Base-by-base conservation (phyloP, 2,113 vertebrate species). In the Tragelaphus strepsiceros region DNA sequence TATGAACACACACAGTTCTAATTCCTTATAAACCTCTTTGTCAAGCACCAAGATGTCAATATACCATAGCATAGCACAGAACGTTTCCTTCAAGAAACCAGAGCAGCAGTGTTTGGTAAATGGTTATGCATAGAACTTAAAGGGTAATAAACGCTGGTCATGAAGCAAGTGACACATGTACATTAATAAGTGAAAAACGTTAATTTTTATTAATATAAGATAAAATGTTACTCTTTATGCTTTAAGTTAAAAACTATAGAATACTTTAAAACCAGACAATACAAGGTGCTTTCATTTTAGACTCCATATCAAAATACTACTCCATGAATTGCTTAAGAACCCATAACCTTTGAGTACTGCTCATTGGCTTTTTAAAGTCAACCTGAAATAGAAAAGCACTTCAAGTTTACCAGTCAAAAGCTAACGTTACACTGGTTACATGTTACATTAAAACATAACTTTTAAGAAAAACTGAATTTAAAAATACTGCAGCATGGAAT, bases 1-100 rank as follows among this genome's bases (percentile, higher is more conserved):
- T 97, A 39, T 46, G 49, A 96, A 97, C 82, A 84, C 26, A 98
- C 93, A 96, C 46, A 96, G 82, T 62, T 95, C 85, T 96, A 94
- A 97, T 81, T 98, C 96, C 96, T 98, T 96, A 98, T 97, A 96
- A 98, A 92, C 96, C 90, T 96, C 71, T 92, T 21, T 83, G 67
- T 95, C 90, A 96, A 98, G 98, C 98, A 98, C 98, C 92, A 95
- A 93, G 39, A 77, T 98, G 96, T 93, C 88, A 96, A 98, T 62
- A 58, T 61, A 71, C 84, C 94, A 89, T 51, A 95, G 98, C 94
- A 91, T 89, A 83, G 87, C 51, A 77, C 62, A 94, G 46, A 56
- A 58, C 46, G 64, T 95, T 92, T 92, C 96, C 97, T 96, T 92
- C 71, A 89, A 91, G 94, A 19, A 97, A 97, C 46, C 85, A 95